Conservation (phyloP, 1,140 invertebrate species). For the Scaptomyza montana region DNA sequence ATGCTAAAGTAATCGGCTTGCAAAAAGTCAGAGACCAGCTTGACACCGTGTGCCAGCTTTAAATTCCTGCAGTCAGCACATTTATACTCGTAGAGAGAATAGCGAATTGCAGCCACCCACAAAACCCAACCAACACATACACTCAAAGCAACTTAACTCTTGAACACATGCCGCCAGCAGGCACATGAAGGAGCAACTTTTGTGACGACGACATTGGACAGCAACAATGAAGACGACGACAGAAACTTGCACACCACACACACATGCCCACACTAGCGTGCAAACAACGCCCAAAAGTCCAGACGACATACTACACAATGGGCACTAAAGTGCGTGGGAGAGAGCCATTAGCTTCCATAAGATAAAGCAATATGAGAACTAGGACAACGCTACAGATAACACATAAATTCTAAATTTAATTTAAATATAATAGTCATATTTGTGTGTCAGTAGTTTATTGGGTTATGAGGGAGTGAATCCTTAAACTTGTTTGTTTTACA, state of each 20-base stretch:
- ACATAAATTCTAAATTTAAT: conserved; percentile 30
- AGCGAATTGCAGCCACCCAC: conserved; percentile 8
- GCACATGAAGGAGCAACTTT: conserved; percentile 77
- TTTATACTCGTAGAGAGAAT: conserved; percentile 15
- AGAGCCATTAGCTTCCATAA: conserved; percentile 62
- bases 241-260: conserved; percentile 66
- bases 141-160: conserved; percentile 72
- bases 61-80: conserved; percentile 75
- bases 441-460: background rate
- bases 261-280: conserved; percentile 23
- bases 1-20: conserved; percentile 78
- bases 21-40: conserved; percentile 71
- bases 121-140: conserved; percentile 46
- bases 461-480: background rate
- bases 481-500: no score
- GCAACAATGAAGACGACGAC: conserved; percentile 75
- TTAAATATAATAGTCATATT: conserved; percentile 27
- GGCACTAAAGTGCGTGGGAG: conserved; percentile 38
- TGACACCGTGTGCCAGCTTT: conserved; percentile 76
- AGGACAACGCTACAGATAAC: conserved; percentile 29
- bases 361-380: conserved; percentile 57
- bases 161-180: conserved; percentile 80
- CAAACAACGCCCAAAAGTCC: conserved; percentile 43
- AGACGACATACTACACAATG: conserved; percentile 66
- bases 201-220: conserved; percentile 58